These are phyloP conservation scores for Salarias fasciatus DNA, from an alignment of 2,797 vertebrate species.

Conservation along the genomic window DNA sequence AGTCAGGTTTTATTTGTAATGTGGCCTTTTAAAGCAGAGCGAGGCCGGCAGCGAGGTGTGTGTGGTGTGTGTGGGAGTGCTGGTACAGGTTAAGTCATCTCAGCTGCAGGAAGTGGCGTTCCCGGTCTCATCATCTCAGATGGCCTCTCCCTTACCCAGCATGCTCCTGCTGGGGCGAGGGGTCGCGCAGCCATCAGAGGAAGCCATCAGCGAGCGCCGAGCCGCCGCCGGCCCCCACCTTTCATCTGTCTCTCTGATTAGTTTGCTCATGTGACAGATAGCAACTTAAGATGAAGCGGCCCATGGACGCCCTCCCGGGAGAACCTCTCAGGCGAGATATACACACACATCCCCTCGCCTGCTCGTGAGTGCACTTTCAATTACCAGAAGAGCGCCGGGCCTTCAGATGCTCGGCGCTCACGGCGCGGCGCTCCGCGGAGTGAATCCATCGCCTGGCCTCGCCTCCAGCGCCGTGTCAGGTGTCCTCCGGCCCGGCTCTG, in stretches of 20 bases:
- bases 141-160: conserved; percentile 67
- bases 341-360: conserved; percentile 49
- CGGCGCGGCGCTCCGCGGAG: conserved; percentile 64
- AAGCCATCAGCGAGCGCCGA: too few species aligned
- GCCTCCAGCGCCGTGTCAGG: conserved; percentile 67
- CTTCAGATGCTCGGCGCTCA: conserved; percentile 70
- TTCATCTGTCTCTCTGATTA: conserved; percentile 83
- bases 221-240: conserved; percentile 72
- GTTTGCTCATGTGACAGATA: conserved; percentile 76
- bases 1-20: too few species aligned
- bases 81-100: conserved; percentile 33
- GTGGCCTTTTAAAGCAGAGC: too few species aligned
- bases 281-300: conserved; percentile 79
- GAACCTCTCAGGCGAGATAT: conserved; percentile 65
- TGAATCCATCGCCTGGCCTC: conserved; percentile 72
- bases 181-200: conserved; percentile 77
- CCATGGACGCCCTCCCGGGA: conserved; percentile 63
- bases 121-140: conserved; percentile 65
- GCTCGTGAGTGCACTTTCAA: conserved; percentile 74
- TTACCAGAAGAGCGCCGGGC: conserved; percentile 68
- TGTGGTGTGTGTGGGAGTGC: too few species aligned
- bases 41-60: too few species aligned
- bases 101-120: conserved; percentile 38
- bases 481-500: conserved; percentile 68
- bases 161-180: conserved; percentile 65